phyloP scores from a whole-genome alignment of 2,888 invertebrate genomes.

The Mycalesis mineus region DNA sequence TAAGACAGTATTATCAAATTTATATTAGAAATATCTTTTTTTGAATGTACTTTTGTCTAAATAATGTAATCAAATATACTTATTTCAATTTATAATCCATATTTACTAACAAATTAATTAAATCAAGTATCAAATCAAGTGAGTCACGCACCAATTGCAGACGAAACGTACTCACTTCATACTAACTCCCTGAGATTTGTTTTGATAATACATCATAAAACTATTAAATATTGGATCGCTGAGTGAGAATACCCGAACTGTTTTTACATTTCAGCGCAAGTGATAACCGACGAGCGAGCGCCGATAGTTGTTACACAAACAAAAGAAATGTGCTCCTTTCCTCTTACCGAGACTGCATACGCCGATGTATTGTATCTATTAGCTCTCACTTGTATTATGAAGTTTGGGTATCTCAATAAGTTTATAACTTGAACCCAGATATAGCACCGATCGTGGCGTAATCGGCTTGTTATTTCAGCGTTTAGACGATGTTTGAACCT shows the following conservation, averaged over 20 bases:
- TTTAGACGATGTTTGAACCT: conserved; percentile 69
- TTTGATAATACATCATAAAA: conserved; percentile 80
- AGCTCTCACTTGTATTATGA: conserved; percentile 11
- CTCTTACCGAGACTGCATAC: conserved; percentile 6
- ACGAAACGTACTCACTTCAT: conserved; percentile 67
- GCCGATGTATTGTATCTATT: conserved; percentile 14
- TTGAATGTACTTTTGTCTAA: too few species aligned
- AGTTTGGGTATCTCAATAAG: conserved; percentile 24
- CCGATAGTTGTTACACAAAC: conserved; percentile 12
- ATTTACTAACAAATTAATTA: not conserved
- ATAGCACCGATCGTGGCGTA: conserved; percentile 65
- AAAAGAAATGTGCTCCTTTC: conserved; percentile 15
- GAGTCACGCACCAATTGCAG: conserved; percentile 47
- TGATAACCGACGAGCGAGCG: conserved; percentile 44
- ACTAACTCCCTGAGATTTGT: conserved; percentile 74
- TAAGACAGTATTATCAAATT: too few species aligned
- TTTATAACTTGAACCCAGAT: conserved; percentile 44
- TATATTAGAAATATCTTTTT: too few species aligned
- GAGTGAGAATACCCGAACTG: conserved; percentile 77
- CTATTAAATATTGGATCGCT: conserved; percentile 78
- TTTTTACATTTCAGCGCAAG: conserved; percentile 54
- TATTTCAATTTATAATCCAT: too few species aligned
- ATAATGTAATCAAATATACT: too few species aligned
- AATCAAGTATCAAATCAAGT: conserved; percentile 57
- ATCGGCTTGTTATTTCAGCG: conserved; percentile 75